phyloP scores from a whole-genome alignment of 2,888 invertebrate genomes.

The Melikaiella ostensackeni region DNA sequence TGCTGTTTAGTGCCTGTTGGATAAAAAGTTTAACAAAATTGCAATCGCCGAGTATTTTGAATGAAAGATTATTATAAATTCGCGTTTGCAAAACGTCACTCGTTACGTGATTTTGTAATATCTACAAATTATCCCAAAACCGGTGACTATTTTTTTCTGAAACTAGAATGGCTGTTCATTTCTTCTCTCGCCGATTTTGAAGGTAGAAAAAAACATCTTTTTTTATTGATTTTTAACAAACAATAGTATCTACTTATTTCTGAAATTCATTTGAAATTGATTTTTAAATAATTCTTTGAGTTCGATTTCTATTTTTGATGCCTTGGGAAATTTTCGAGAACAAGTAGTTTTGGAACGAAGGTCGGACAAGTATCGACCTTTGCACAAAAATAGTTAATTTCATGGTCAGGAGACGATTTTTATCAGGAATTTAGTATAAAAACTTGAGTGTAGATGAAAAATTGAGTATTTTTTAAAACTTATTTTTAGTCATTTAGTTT shows the following conservation, averaged over 20 bases:
- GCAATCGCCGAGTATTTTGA: not conserved
- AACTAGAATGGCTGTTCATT: not conserved
- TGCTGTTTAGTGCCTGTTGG: not conserved
- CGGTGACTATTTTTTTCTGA: not conserved
- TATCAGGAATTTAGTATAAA: not conserved
- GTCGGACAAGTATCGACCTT: not conserved
- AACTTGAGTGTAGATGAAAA: not conserved
- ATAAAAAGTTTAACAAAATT: not conserved
- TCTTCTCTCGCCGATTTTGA: not conserved
- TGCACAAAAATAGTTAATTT: conserved; percentile 14
- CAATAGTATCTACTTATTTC: not conserved
- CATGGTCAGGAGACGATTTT: not conserved
- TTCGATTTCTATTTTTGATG: not conserved
- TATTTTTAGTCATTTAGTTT: not conserved
- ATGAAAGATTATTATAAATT: not conserved
- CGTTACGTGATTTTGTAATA: not conserved
- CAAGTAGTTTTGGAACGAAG: not conserved
- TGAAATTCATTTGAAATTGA: not conserved
- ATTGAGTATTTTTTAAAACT: not conserved
- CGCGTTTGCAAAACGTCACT: not conserved
- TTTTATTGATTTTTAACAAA: not conserved
- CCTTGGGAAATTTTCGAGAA: not conserved
- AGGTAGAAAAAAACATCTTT: not conserved
- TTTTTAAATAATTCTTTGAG: not conserved
- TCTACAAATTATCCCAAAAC: not conserved